A percentile compares a stretch with the other conserved stretches of the same genome.
Conservation (phyloP, 2,888 invertebrate genomes). For the Lasioglossum calceatum region DNA sequence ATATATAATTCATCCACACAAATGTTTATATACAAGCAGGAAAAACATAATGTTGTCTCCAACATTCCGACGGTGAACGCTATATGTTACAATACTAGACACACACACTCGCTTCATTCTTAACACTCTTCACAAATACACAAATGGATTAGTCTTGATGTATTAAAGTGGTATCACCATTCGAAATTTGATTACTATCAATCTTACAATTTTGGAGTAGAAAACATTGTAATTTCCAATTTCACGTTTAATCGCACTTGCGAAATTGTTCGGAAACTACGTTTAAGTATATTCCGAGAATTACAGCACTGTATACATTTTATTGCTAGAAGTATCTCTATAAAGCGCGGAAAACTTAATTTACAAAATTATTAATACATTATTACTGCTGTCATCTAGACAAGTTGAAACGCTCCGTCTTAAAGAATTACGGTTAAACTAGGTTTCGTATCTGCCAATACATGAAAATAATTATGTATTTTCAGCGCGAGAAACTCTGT, state of each 20-base stretch:
- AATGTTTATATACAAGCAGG: slow-evolving; percentile 28
- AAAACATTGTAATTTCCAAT: background rate
- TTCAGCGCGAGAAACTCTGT: background rate
- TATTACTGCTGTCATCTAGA: background rate
- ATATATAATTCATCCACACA: slow-evolving; percentile 34
- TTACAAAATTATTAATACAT: background rate
- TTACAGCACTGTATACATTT: background rate
- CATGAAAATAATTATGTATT: background rate
- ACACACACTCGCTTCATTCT: slow-evolving; percentile 8
- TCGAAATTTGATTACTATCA: background rate
- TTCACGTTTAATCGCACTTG: background rate
- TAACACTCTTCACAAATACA: slow-evolving; percentile 15
- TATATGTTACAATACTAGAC: background rate
- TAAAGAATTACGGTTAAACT: background rate
- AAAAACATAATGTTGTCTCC: background rate
- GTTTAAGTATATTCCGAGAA: background rate
- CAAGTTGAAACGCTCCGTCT: background rate
- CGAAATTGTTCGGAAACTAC: background rate
- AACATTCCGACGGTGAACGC: background rate
- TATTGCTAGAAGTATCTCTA: background rate
- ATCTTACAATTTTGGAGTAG: background rate
- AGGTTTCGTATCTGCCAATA: background rate
- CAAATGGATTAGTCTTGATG: background rate
- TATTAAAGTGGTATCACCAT: background rate
- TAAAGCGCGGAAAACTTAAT: background rate